Conservation (phyloP, 2,888 invertebrate species). For the Cyaniris semiargus region DNA sequence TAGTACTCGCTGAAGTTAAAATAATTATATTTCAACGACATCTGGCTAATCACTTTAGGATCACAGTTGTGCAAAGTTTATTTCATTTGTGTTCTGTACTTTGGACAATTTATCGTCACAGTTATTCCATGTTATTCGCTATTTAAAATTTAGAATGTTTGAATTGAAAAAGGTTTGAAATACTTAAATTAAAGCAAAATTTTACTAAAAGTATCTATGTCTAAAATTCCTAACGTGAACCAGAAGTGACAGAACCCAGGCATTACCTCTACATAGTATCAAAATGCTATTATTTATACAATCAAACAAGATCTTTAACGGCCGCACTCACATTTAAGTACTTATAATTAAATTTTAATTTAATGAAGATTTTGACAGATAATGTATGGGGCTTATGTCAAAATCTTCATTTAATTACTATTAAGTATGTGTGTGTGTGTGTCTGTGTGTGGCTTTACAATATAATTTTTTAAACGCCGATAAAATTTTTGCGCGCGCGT, state of each 20-base stretch:
- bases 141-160: neutral
- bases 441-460: too few relatives aligned
- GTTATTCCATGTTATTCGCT: neutral
- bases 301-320: too few relatives aligned
- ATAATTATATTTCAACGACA: neutral
- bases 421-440: neutral
- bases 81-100: neutral
- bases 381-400: too few relatives aligned
- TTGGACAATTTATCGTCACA: neutral
- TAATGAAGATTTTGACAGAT: too few relatives aligned
- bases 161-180: neutral
- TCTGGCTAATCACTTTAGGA: slow-evolving; percentile 9
- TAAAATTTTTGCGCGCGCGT: neutral
- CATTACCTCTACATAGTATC: too few relatives aligned
- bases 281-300: too few relatives aligned
- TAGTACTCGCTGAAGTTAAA: neutral
- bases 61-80: neutral
- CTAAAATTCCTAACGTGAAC: neutral
- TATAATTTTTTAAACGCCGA: neutral
- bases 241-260: too few relatives aligned
- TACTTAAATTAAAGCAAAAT: too few relatives aligned
- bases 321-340: too few relatives aligned
- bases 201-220: too few relatives aligned
- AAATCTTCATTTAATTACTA: neutral
- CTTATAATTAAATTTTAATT: too few relatives aligned